These are phyloP conservation scores for Lymantria monacha DNA, from an alignment of 2,888 invertebrate species.

Conservation along the genomic window DNA sequence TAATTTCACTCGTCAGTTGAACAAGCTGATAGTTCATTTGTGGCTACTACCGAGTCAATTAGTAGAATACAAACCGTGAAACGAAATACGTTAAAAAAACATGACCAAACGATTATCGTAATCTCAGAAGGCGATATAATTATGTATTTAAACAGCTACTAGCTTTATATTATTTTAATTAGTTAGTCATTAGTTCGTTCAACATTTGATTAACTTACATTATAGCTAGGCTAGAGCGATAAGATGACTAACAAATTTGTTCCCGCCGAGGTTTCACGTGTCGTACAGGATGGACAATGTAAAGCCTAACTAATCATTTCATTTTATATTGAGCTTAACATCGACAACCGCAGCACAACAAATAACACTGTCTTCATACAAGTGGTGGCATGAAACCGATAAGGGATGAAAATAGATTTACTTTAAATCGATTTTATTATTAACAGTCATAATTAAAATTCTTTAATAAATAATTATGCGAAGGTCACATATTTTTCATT, in stretches of 20 bases:
- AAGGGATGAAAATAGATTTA: no score
- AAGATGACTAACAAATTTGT: slow-evolving; percentile 62
- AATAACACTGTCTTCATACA: background rate
- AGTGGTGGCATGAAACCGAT: background rate
- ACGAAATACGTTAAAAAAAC: slow-evolving; percentile 27
- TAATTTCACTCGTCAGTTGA: slow-evolving; percentile 54
- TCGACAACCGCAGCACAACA: slow-evolving; percentile 5
- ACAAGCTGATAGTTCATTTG: slow-evolving; percentile 51
- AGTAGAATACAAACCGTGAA: slow-evolving; percentile 39
- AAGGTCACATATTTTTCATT: no score
- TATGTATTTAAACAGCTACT: slow-evolving; percentile 60
- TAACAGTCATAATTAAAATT: no score
- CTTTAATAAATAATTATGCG: no score
- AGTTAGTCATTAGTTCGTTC: slow-evolving; percentile 57
- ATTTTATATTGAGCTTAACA: slow-evolving; percentile 44
- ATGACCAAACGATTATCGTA: slow-evolving; percentile 44
- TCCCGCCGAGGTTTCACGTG: slow-evolving; percentile 58
- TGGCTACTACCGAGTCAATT: slow-evolving; percentile 55
- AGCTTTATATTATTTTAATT: slow-evolving; percentile 53
- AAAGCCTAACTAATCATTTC: slow-evolving; percentile 29
- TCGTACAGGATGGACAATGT: slow-evolving; percentile 39
- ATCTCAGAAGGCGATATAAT: slow-evolving; percentile 65
- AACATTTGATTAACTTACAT: slow-evolving; percentile 54
- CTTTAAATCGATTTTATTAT: no score
- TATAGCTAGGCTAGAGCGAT: slow-evolving; percentile 59